Percentiles rank a stretch among this genome's conserved stretches.
phyloP scores from a whole-genome alignment of 2,797 vertebrate species.

The Salmo trutta region DNA sequence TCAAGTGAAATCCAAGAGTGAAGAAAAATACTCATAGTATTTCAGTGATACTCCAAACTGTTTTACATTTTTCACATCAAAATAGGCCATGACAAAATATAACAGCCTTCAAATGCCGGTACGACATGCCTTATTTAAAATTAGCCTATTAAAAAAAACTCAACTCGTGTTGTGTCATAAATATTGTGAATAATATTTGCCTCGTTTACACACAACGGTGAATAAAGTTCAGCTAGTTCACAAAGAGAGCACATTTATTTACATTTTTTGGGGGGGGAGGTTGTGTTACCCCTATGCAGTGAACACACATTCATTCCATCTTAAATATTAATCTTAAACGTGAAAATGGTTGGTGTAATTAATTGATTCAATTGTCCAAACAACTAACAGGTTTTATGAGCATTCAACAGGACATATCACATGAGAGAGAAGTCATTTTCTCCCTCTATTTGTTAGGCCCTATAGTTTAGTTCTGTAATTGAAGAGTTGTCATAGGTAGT shows the following conservation, averaged over 20 bases:
- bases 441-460: neutral
- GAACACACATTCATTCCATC: constrained; percentile 3
- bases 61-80: constrained; percentile 65
- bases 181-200: constrained; percentile 47
- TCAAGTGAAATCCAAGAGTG: constrained; percentile 68
- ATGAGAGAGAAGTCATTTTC: neutral
- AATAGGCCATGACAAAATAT: constrained; percentile 62
- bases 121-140: constrained; percentile 50
- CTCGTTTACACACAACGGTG: constrained; percentile 42
- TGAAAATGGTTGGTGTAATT: neutral
- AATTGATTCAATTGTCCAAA: neutral
- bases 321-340: neutral
- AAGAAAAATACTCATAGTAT: constrained; percentile 49
- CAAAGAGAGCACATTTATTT: constrained; percentile 31
- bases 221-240: constrained; percentile 37
- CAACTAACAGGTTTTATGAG: neutral
- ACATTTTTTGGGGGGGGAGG: constrained; percentile 15
- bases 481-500: constrained; percentile 37
- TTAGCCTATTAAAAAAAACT: constrained; percentile 45
- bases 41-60: constrained; percentile 53
- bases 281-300: constrained; percentile 1
- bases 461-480: neutral
- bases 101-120: constrained; percentile 64
- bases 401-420: neutral
- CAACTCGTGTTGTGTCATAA: constrained; percentile 39